phyloP scores from a whole-genome alignment of 2,113 vertebrate species.

The Onychostruthus taczanowskii region DNA sequence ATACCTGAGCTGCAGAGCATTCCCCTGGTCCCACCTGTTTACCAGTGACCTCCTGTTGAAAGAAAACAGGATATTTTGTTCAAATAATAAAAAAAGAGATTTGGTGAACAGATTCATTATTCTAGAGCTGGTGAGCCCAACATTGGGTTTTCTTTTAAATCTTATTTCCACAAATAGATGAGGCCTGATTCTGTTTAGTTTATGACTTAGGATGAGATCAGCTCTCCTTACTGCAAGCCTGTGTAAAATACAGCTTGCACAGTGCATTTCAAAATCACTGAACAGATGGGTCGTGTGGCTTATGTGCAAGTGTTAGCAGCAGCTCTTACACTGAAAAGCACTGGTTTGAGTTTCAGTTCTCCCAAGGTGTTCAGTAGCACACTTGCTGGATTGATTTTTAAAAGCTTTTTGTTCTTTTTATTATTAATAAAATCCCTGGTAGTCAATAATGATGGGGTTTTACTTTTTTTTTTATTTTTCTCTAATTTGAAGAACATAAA shows the following conservation, averaged over 20 bases:
- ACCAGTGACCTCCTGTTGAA: not conserved
- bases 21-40: not conserved
- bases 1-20: not conserved
- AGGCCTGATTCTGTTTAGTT: not conserved
- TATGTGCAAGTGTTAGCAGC: not conserved
- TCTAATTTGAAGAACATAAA: not conserved
- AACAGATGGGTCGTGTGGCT: not conserved
- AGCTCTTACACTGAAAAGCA: not conserved
- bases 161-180: not conserved
- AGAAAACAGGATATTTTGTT: not conserved
- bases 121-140: not conserved
- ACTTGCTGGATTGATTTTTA: not conserved
- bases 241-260: not conserved
- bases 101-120: not conserved
- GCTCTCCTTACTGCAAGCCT: not conserved
- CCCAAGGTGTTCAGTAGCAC: not conserved
- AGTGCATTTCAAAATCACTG: not conserved
- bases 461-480: not conserved
- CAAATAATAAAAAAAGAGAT: not conserved
- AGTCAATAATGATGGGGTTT: not conserved
- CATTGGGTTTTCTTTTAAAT: not conserved
- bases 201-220: not conserved
- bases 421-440: not conserved
- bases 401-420: not conserved
- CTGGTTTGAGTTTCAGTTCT: not conserved